Evolutionary conservation across 1,140 invertebrate genomes (phyloP).

Genomic region (Drosophila auraria): DNA sequence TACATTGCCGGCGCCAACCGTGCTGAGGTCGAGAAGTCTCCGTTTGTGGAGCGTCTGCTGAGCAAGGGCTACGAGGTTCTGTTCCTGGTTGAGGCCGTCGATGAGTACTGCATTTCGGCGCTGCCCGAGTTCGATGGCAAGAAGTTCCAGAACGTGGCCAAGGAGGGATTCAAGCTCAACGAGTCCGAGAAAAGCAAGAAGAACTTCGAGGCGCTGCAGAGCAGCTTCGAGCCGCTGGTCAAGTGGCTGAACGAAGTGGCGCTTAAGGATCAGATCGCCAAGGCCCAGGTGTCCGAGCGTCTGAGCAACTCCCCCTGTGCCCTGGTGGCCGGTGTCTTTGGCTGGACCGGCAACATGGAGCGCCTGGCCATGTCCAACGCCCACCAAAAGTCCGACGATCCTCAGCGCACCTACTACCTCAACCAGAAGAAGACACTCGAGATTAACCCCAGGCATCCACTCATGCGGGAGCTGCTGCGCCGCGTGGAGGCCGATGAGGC

Average conservation of each 20-base stretch:
- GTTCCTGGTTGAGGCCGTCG: constrained; percentile 98
- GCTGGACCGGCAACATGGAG: constrained; percentile 99
- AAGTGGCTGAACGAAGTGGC: constrained; percentile 96
- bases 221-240: constrained; percentile 94
- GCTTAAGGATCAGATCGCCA: constrained; percentile 93
- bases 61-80: constrained; percentile 98
- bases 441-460: constrained; percentile 98
- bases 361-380: constrained; percentile 97
- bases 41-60: constrained; percentile 97
- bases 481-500: constrained; percentile 92
- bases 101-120: constrained; percentile 98
- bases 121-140: constrained; percentile 99
- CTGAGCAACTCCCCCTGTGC: constrained; percentile 97
- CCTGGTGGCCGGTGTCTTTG: constrained; percentile 97
- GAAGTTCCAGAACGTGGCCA: constrained; percentile 99
- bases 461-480: constrained; percentile 95
- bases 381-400: constrained; percentile 97
- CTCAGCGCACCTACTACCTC: constrained; percentile 95
- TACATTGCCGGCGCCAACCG: constrained; percentile 96
- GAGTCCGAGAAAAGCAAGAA: constrained; percentile 94
- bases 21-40: constrained; percentile 96
- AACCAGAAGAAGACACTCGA: constrained; percentile 99
- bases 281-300: constrained; percentile 95
- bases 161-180: constrained; percentile 97
- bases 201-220: constrained; percentile 92